Evolutionary conservation across 2,888 invertebrate species (phyloP).

Genomic region (Hyles lineata): DNA sequence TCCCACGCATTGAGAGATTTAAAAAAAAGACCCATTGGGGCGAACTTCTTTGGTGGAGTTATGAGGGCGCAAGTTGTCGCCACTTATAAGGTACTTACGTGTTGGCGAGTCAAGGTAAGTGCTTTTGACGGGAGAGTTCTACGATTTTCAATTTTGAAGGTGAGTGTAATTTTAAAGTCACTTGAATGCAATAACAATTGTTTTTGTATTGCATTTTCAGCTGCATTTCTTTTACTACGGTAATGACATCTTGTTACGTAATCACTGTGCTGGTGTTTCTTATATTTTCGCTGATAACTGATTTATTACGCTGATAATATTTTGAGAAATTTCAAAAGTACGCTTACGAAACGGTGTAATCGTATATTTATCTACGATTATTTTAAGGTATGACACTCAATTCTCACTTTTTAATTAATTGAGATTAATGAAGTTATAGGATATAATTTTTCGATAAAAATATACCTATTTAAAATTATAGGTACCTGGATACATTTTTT

Average conservation of each 20-base stretch:
- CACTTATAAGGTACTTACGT: neutral
- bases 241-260: neutral
- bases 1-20: neutral
- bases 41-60: neutral
- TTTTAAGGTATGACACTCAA: too few species aligned
- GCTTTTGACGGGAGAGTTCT: neutral
- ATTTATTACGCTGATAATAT: too few species aligned
- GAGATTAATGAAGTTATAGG: too few species aligned
- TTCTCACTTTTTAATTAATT: too few species aligned
- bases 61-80: neutral
- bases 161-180: neutral
- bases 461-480: too few species aligned
- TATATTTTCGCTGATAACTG: too few species aligned
- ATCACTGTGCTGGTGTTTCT: neutral
- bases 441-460: too few species aligned
- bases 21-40: neutral
- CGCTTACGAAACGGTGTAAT: too few species aligned
- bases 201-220: neutral
- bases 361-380: too few species aligned
- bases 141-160: neutral
- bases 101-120: constrained; percentile 3
- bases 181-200: neutral
- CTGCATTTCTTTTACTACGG: too few species aligned
- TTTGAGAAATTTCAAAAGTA: too few species aligned
- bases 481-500: too few species aligned